Evolutionary conservation across 2,797 vertebrate species (phyloP).

Genomic region (Staurois parvus): DNA sequence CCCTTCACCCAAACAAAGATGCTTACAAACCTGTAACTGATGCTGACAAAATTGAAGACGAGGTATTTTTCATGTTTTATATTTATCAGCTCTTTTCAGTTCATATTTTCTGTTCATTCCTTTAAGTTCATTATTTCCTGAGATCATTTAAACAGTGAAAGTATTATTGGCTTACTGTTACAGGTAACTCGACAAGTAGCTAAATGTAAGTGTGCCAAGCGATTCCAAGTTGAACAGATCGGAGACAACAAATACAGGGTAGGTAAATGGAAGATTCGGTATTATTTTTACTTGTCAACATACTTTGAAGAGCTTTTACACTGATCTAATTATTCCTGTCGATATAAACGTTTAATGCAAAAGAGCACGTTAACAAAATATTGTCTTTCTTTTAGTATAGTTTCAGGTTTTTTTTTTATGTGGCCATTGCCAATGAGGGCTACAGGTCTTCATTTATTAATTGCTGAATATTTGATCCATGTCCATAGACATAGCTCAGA

Average conservation of each 20-base stretch:
- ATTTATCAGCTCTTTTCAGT: neutral
- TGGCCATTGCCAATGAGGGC: too few relatives aligned
- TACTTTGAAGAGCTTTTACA: too few relatives aligned
- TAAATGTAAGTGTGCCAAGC: conserved; percentile 98
- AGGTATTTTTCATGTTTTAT: conserved; percentile 76
- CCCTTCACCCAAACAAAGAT: conserved; percentile 98
- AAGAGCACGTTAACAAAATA: too few relatives aligned
- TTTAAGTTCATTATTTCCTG: neutral
- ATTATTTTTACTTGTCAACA: neutral
- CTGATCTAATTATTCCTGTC: too few relatives aligned
- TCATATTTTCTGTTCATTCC: neutral
- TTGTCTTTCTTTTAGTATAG: too few relatives aligned
- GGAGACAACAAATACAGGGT: conserved; percentile 99
- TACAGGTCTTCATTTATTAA: too few relatives aligned
- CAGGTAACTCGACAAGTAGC: conserved; percentile 98
- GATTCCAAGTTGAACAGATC: conserved; percentile 99
- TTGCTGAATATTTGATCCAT: too few relatives aligned
- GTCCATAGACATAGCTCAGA: too few relatives aligned
- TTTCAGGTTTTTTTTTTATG: too few relatives aligned
- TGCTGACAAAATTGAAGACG: conserved; percentile 99
- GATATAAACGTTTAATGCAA: too few relatives aligned
- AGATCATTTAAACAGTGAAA: neutral
- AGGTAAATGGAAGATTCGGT: conserved; percentile 68
- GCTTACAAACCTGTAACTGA: conserved; percentile 97
- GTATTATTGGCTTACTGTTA: neutral